Base-by-base conservation (phyloP, 2,113 vertebrate species). In the Hypocryptadius cinnamomeus region DNA sequence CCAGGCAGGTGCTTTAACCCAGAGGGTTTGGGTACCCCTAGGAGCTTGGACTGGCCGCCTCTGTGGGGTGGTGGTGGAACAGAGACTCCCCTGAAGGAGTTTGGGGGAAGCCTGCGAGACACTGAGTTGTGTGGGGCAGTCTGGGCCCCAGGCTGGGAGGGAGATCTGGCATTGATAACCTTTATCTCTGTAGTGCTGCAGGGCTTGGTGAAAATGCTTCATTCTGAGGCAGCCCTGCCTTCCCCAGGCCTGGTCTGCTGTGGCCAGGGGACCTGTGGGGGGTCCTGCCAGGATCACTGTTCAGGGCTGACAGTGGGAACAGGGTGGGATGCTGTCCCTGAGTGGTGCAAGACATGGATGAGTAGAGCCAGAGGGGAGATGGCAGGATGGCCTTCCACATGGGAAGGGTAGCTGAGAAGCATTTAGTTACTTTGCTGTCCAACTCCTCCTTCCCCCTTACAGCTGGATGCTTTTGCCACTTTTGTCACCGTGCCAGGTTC, bases 191-290 rank as follows among this genome's bases (percentile, higher is more conserved):
- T 18, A 12, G 10, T 61, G 50, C n/a, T 70, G 22, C 39, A 57
- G 42, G 6, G 10, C 6, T 63, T 65, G 23, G 23, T 50, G 48
- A 63, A 64, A 60, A 53, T 20, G 18, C 18, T 85, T 68, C 0
- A 1, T 37, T 82, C 35, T 8, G 47, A 64, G 53, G 5, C 44
- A 76, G 44, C 0, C 1, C 45, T 54, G 63, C 37, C 27, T 60
- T 61, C 22, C 19, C 20, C 25, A 40, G 19, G 31, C 56, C 40
- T 33, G 22, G 8, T 35, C 28, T 56, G 35, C 33, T 0, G 0
- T 11, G 30, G 30, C 3, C 33, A 74, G 13, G 1, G 1, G 20
- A 27, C 11, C n/a, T 79, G 10, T 0, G 1, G 31, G 13, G 13
- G 25, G 24, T 45, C 65, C 33, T 31, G 8, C 45, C 56, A 54